Conservation (phyloP, 2,888 invertebrate species). For the Acrobasis consociella region DNA sequence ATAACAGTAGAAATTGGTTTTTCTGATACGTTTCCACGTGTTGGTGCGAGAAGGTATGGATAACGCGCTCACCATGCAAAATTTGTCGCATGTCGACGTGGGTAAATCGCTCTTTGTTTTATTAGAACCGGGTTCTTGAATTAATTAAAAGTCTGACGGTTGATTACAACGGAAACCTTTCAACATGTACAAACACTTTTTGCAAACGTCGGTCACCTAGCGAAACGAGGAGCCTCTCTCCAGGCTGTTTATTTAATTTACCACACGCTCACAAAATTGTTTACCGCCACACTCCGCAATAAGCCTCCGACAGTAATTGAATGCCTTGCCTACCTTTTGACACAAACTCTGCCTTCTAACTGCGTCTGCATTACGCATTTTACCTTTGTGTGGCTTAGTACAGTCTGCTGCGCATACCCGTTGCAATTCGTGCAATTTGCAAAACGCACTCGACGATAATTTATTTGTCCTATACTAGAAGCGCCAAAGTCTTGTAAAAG, state of each 20-base stretch:
- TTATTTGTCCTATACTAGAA: too few species aligned
- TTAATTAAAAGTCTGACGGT: not conserved
- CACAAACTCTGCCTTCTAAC: slow-evolving; percentile 33
- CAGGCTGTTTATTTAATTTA: slow-evolving; percentile 53
- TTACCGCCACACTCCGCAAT: slow-evolving; percentile 37
- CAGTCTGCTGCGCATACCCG: not conserved
- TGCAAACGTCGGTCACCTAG: slow-evolving; percentile 24
- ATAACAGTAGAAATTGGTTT: too few species aligned
- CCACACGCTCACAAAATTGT: slow-evolving; percentile 40
- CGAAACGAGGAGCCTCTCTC: slow-evolving; percentile 8
- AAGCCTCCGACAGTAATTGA: slow-evolving; percentile 34
- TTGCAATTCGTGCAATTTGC: not conserved
- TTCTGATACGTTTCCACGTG: too few species aligned
- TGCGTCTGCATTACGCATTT: slow-evolving; percentile 1
- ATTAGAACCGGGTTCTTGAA: not conserved
- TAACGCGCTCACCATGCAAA: not conserved
- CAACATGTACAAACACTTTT: not conserved
- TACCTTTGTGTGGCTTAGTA: not conserved
- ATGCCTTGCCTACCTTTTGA: slow-evolving; percentile 36
- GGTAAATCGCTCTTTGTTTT: not conserved
- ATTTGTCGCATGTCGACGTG: not conserved
- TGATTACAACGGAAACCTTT: slow-evolving; percentile 1
- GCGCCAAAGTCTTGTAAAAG: too few species aligned
- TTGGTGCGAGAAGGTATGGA: not conserved
- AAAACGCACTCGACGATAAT: too few species aligned